phyloP scores from a whole-genome alignment of 2,113 vertebrate species.

The Calyptommatus sinebrachiatus region DNA sequence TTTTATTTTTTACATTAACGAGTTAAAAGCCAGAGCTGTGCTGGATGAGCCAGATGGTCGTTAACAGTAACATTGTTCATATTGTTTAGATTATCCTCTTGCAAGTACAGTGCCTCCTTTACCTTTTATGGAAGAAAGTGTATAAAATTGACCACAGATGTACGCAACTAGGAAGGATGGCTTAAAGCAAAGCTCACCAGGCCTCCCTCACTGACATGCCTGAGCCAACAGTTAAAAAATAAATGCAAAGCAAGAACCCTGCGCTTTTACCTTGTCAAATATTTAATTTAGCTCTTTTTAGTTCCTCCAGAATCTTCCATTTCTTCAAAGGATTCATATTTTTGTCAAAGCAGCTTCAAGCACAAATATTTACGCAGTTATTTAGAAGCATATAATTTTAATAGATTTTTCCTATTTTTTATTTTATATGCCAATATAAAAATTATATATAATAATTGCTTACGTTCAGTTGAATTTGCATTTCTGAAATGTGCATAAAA shows the following conservation, averaged over 20 bases:
- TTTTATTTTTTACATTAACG: slow-evolving; percentile 69
- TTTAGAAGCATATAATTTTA: slow-evolving; percentile 51
- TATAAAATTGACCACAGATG: slow-evolving; percentile 85
- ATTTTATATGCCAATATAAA: slow-evolving; percentile 43
- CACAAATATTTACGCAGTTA: slow-evolving; percentile 57
- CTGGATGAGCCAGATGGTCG: slow-evolving; percentile 78
- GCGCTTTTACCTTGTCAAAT: slow-evolving; percentile 63
- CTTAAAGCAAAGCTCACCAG: slow-evolving; percentile 74
- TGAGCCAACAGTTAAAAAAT: slow-evolving; percentile 79
- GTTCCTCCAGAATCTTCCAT: slow-evolving; percentile 61
- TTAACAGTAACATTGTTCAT: slow-evolving; percentile 80
- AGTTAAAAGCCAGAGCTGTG: slow-evolving; percentile 77
- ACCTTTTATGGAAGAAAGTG: slow-evolving; percentile 87
- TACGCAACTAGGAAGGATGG: slow-evolving; percentile 76
- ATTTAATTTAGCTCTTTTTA: slow-evolving; percentile 64
- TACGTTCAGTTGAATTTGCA: slow-evolving; percentile 45
- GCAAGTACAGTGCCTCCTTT: slow-evolving; percentile 79
- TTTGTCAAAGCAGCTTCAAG: slow-evolving; percentile 26
- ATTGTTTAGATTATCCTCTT: slow-evolving; percentile 84
- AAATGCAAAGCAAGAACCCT: slow-evolving; percentile 68
- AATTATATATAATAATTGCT: slow-evolving; percentile 55
- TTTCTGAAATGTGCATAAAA: slow-evolving; percentile 43
- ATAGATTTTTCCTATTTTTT: slow-evolving; percentile 41
- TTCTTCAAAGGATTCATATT: slow-evolving; percentile 13
- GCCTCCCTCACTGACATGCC: slow-evolving; percentile 69